Base-by-base conservation (phyloP, 2,113 vertebrate species). In the Cheirogaleus medius region DNA sequence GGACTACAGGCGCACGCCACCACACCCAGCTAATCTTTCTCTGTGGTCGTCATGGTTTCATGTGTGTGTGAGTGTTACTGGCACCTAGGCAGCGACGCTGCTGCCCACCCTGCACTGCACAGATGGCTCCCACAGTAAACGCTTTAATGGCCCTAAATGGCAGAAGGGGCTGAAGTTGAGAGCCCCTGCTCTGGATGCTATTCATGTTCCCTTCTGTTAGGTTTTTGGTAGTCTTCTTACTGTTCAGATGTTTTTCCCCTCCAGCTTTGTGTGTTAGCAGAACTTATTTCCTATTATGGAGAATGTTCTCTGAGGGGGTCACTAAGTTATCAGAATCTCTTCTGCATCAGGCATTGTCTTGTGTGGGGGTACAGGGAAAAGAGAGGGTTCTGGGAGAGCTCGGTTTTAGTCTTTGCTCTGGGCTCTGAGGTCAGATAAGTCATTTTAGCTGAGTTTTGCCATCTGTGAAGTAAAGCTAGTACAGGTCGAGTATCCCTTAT, bases 21-120 rank as follows among this genome's bases (percentile, higher is more conserved):
- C 6, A 0, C 54, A 56, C 54, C 52, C 52, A 52, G 18, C 54
- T 56, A 20, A 56, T 56, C 20, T 56, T 56, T 56, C 20, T 56
- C 0, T 54, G 56, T 73, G 44, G 37, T 47, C 27, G 20, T 88
- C 49, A 47, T 34, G 25, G 6, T 80, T 39, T 32, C 32, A n/a
- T 15, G 23, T 2, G 6, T 23, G 20, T 34, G 15, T 20, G n/a
- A 23, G 3, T 39, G 34, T 63, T 63, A 8, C 18, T 8, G n/a
- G 49, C 14, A 13, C 42, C 15, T 29, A 69, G 56, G 34, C 14
- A 17, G 25, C 21, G 52, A 32, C 39, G 23, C 68, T 85, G 11
- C 83, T 17, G 4, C 7, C 8, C 3, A 18, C 68, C 25, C 42
- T n/a, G 0, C n/a, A n/a, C n/a, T 6, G 42, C 20, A 6, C 23